Base-by-base conservation (phyloP, 1,140 invertebrate species). In the Drosophila parabipectinata region DNA sequence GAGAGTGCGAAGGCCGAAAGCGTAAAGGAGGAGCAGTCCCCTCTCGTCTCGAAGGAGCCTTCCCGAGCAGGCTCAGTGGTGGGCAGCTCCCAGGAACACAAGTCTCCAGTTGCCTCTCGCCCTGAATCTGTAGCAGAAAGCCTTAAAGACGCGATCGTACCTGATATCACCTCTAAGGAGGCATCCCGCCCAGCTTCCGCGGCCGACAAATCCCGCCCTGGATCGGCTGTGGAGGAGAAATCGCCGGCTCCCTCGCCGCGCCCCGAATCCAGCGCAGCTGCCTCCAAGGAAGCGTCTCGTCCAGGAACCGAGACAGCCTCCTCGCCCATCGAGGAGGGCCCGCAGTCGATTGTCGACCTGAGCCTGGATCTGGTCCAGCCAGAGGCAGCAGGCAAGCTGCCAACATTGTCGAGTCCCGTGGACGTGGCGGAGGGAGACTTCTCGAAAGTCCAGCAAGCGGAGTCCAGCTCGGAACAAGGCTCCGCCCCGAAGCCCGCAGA, bases 371-470 rank as follows among this genome's bases (percentile, higher is more conserved):
- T 80, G 6, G 58, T 26, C 12, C 24, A 77, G 15, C 1, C 56
- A 1, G 63, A 81, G 44, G 2, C 32, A 0, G 75, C 55, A 12
- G 79, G 68, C 21, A 56, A 59, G 15, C 73, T 90, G 0, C 85
- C 77, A 4, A 91, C 90, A 1, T 53, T 77, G 1, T 91, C 90
- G 5, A 91, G 83, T 48, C 90, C 90, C 4, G 76, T 91, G 1
- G 90, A 91, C 41, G 83, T 91, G 14, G 90, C 87, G 1, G 80
- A 89, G 12, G 90, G 90, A 10, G 72, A 90, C 14, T 91, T 90
- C 26, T 45, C 59, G 1, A 32, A 64, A 18, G 12, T 50, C 7
- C 44, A 3, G 37, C 12, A 24, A 9, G 12, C 39, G 2, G 21
- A 30, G 26, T 26, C 18, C 5, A 18, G 37, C 8, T 1, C 45